phyloP scores from a whole-genome alignment of 1,140 invertebrate species.

The Magallana gigas region DNA sequence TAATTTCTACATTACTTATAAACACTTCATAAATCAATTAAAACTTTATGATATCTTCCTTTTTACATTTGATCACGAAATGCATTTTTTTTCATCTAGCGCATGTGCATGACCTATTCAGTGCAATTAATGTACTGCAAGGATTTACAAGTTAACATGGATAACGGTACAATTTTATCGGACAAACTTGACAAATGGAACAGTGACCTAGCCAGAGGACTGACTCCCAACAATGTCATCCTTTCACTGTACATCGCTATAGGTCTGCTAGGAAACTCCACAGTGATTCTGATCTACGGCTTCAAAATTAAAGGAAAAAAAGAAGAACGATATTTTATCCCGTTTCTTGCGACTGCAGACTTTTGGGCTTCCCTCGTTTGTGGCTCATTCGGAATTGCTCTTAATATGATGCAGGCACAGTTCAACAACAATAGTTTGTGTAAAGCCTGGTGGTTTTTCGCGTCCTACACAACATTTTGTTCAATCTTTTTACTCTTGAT shows the following conservation, averaged over 20 bases:
- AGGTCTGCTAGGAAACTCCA: slow-evolving; percentile 52
- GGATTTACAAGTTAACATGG: neutral
- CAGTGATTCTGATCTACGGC: slow-evolving; percentile 43
- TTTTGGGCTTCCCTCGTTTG: slow-evolving; percentile 30
- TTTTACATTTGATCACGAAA: too few species aligned
- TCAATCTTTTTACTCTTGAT: slow-evolving; percentile 22
- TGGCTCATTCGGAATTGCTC: slow-evolving; percentile 37
- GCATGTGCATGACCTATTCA: too few species aligned
- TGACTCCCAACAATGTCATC: slow-evolving; percentile 45
- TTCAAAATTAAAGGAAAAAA: slow-evolving; percentile 15
- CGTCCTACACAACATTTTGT: neutral
- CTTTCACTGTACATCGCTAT: slow-evolving; percentile 44
- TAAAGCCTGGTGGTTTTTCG: slow-evolving; percentile 41
- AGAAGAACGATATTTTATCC: slow-evolving; percentile 47
- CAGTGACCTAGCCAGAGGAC: slow-evolving; percentile 22
- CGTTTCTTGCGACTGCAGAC: slow-evolving; percentile 46
- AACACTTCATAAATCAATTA: too few species aligned
- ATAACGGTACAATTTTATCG: neutral
- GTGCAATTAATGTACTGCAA: too few species aligned
- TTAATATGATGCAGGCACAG: slow-evolving; percentile 39
- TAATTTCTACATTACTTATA: too few species aligned
- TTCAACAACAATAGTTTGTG: slow-evolving; percentile 34
- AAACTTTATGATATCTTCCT: too few species aligned
- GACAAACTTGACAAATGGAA: slow-evolving; percentile 44
- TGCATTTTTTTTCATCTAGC: too few species aligned